Base-by-base conservation (phyloP, 2,888 invertebrate genomes). In the Theretra japonica region DNA sequence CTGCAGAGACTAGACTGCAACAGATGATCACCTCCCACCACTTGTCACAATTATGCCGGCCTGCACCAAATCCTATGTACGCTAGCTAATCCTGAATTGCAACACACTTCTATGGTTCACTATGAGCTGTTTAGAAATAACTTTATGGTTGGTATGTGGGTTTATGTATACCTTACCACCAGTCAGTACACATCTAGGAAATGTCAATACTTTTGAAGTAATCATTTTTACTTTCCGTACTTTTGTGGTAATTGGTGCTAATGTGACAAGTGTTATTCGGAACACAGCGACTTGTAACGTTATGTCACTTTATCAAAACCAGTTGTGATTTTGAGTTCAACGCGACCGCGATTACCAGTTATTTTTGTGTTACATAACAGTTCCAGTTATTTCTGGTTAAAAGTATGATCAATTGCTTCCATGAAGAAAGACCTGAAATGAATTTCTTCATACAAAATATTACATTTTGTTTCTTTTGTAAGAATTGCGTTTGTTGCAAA, bases 281-380 rank as follows among this genome's bases (percentile, higher is more conserved):
- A 65, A 23, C 23, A 15, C 23, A 23, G 17, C 48, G 23, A 48
- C 48, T 65, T 21, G 62, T 8, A 41, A 48, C 21, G 23, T 65
- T 48, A 41, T 62, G 65, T 65, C 65, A 65, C 41, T 41, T 48
- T 65, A 65, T 41, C 23, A 23, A 21, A 48, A 65, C 65, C 41
- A 15, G 65, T 65, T 48, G 23, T 65, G 65, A 65, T 65, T 65
- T 65, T 48, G 48, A 53, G 53, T n/a, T 53, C 53, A 53, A n/a
- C n/a, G n/a, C 53, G 53, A 41, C 48, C 48, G 15, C 65, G 33
- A 33, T 62, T 62, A 48, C 41, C 41, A 48, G 65, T 41, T 48
- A 48, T 65, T 65, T 65, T 65, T 23, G 48, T 21, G 19, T 65
- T 65, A 65, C n/a, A 48, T 65, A 65, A 48, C 21, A 23, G 62